These are phyloP conservation scores for Sphaerodactylus townsendi DNA, from an alignment of 2,113 vertebrate species.

Conservation along the genomic window DNA sequence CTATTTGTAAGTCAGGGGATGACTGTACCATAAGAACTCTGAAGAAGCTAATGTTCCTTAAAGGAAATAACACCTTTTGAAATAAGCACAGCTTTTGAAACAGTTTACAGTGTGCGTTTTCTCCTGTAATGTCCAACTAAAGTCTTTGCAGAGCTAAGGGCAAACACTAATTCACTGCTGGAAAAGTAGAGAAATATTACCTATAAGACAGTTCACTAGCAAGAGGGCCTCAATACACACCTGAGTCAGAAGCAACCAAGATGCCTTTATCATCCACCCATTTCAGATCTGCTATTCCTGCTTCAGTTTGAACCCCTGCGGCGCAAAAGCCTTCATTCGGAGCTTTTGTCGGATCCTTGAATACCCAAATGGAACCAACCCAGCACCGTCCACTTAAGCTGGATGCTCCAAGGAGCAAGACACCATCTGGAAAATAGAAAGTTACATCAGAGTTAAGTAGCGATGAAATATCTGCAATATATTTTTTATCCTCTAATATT, in stretches of 20 bases:
- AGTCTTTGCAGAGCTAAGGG: background rate
- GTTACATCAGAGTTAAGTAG: background rate
- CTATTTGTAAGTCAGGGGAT: no score
- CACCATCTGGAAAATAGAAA: constrained; percentile 77
- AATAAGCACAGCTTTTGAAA: no score
- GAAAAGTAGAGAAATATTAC: background rate
- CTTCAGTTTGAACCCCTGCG: constrained; percentile 93
- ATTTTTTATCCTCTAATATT: background rate
- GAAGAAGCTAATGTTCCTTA: no score
- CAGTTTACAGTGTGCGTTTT: no score
- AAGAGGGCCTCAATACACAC: constrained; percentile 6
- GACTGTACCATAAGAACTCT: no score
- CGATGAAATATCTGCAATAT: background rate
- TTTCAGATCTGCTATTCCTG: constrained; percentile 85
- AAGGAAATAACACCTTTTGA: no score
- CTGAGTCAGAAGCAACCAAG: constrained; percentile 88
- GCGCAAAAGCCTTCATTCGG: constrained; percentile 93
- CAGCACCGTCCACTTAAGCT: constrained; percentile 89
- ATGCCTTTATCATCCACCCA: constrained; percentile 87
- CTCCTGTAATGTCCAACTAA: background rate
- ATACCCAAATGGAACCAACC: constrained; percentile 93
- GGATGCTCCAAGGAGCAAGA: constrained; percentile 88
- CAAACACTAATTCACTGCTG: background rate
- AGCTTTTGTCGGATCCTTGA: constrained; percentile 85
- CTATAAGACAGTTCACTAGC: background rate